A percentile compares a stretch with the other conserved stretches of the same genome.
phyloP scores from a whole-genome alignment of 2,113 vertebrate species.

The Empidonax alnorum region DNA sequence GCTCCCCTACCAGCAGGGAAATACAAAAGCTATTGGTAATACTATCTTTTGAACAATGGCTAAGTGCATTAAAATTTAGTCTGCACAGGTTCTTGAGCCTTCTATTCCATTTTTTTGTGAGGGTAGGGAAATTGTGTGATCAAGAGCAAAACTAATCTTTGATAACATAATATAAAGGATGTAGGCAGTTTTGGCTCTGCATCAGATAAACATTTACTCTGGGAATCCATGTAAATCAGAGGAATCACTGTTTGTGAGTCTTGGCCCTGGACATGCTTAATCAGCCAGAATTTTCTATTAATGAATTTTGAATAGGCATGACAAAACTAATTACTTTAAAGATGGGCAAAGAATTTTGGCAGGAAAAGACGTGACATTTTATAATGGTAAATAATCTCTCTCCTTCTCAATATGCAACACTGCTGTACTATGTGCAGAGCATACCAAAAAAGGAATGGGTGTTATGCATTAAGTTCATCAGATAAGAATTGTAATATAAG shows the following conservation, averaged over 20 bases:
- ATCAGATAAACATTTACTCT: constrained; percentile 32
- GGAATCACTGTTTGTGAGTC: neutral
- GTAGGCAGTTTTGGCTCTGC: neutral
- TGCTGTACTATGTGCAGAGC: neutral
- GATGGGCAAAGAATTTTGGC: neutral
- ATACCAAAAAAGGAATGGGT: neutral
- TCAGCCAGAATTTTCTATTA: constrained; percentile 27
- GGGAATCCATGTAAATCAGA: neutral
- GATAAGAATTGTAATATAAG: neutral
- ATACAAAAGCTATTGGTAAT: neutral
- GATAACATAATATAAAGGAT: neutral
- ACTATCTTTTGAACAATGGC: neutral
- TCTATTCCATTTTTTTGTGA: neutral
- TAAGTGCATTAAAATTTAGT: neutral
- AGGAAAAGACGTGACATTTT: neutral
- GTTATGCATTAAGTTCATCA: neutral
- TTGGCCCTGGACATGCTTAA: neutral
- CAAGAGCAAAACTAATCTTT: constrained; percentile 20
- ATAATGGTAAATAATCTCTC: constrained; percentile 21
- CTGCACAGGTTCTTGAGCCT: neutral
- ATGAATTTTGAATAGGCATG: constrained; percentile 25
- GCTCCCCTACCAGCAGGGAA: neutral
- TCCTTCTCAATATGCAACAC: neutral
- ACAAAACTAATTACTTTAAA: constrained; percentile 33
- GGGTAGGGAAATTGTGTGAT: neutral